Conservation (phyloP, 2,113 vertebrate genomes). For the Patagioenas fasciata region DNA sequence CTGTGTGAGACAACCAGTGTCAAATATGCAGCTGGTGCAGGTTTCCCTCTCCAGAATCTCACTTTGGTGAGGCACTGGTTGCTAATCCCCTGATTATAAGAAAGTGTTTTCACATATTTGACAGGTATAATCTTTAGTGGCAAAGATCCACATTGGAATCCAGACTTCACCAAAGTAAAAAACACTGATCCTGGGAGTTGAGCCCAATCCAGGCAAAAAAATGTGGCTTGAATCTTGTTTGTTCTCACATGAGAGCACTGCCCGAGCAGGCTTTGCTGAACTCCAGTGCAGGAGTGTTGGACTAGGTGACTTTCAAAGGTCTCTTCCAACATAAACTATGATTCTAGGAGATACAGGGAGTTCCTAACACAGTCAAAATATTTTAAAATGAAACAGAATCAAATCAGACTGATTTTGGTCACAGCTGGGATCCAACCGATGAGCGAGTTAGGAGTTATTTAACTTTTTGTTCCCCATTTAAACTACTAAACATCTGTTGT, state of each 20-base stretch:
- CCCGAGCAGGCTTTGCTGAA: background rate
- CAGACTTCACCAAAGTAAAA: background rate
- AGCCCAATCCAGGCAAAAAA: background rate
- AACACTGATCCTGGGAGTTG: background rate
- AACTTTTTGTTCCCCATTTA: background rate
- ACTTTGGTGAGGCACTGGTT: background rate
- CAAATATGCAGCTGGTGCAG: background rate
- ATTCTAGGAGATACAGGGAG: background rate
- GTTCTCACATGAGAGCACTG: background rate
- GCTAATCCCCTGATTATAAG: background rate
- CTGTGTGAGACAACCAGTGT: background rate
- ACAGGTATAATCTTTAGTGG: background rate
- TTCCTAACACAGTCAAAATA: background rate
- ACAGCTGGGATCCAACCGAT: fast-evolving
- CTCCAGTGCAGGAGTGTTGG: too few species aligned
- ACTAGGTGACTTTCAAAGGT: too few species aligned
- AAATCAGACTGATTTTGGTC: background rate
- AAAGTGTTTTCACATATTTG: background rate
- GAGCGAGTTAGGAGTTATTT: background rate
- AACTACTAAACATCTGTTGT: background rate
- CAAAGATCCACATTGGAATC: background rate
- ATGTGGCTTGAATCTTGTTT: background rate
- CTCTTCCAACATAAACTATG: too few species aligned
- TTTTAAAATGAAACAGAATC: background rate
- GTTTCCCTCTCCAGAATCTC: background rate